Base-by-base conservation (phyloP, 2,113 vertebrate species). In the Lutjanus erythropterus region DNA sequence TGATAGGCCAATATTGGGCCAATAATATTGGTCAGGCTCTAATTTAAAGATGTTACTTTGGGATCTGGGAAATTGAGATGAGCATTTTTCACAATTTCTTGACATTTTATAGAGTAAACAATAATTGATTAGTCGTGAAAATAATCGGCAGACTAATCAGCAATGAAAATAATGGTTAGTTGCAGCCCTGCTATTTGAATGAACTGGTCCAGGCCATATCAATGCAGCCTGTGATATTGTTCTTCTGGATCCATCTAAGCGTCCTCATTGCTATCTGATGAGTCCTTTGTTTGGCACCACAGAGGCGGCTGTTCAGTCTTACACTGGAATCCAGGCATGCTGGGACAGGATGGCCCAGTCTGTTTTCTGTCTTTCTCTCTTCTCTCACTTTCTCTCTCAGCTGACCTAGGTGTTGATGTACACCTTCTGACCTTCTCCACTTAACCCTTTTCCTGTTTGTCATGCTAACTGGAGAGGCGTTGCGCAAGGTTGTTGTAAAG, bases 321-420 rank as follows among this genome's bases (percentile, higher is more conserved):
- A 56, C 65, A 23, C 56, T 87, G 84, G 88, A 90, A 88, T 91
- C 59, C 82, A 84, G 85, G 75, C 89, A 76, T 85, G 91, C 81
- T 80, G 64, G 71, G 71, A 76, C 90, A 92, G 35, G 91, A 85
- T 53, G 44, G 59, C 61, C 55, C 29, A 18, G 58, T 73, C 61
- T 71, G 46, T 67, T 64, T 71, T 55, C 33, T 71, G 14, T 33
- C 18, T 29, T 3, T 31, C 12, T 81, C 35, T 47, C 15, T 25
- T 59, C 19, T 59, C 46, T 53, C 42, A 31, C 47, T 35, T 29
- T 49, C 18, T 64, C 16, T 35, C n/a, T 64, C 60, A 23, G 29
- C 16, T 67, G 33, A 76, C 19, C 33, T 16, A 3, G 3, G 15
- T 16, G 49, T 61, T 27, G 37, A 67, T n/a, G 39, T 15, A 6